These are phyloP conservation scores for Cantharis nigra DNA, from an alignment of 2,888 invertebrate species.

Conservation along the genomic window DNA sequence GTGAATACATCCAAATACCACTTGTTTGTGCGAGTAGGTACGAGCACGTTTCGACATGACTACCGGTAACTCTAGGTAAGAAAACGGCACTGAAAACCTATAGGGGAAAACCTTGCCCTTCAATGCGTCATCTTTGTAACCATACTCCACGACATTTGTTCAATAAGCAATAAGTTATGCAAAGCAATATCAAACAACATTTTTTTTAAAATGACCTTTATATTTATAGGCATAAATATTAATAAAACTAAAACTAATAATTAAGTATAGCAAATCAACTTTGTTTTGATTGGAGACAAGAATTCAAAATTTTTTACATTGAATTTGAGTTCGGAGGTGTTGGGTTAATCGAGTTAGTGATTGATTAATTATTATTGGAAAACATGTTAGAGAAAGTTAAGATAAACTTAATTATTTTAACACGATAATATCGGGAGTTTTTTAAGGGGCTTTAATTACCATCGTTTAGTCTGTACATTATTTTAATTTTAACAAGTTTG, in stretches of 20 bases:
- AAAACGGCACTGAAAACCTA: not conserved
- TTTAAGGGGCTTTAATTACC: not conserved
- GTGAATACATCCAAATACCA: not conserved
- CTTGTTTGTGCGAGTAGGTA: not conserved
- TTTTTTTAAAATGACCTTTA: not conserved
- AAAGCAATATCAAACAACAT: not conserved
- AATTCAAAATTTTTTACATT: not conserved
- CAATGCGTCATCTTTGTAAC: not conserved
- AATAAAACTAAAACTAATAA: too few species aligned
- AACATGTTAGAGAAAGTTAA: not conserved
- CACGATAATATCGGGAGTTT: not conserved
- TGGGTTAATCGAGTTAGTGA: not conserved
- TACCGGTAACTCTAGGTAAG: not conserved
- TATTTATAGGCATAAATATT: too few species aligned
- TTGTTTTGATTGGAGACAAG: not conserved
- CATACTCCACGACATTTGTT: not conserved
- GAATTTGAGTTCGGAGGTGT: not conserved
- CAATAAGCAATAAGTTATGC: not conserved
- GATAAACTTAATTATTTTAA: not conserved
- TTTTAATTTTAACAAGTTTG: too few species aligned
- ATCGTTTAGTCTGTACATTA: not conserved
- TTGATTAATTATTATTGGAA: not conserved
- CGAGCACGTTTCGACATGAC: not conserved
- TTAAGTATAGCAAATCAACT: too few species aligned
- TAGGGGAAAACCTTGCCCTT: not conserved